Base-by-base conservation (phyloP, 1,140 invertebrate genomes). In the Nephila pilipes region DNA sequence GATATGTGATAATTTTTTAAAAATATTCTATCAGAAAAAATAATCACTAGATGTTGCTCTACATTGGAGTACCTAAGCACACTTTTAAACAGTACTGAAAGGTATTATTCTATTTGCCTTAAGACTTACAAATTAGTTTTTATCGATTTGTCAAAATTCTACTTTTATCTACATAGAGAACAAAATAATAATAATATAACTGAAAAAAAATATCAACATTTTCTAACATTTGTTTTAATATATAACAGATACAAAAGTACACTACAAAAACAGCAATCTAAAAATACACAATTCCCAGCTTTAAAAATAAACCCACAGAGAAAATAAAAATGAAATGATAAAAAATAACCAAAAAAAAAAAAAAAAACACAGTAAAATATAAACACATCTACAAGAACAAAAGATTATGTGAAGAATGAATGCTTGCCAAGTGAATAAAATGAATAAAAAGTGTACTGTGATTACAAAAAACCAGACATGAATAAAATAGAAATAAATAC, bases 401-500 rank as follows among this genome's bases (percentile, higher is more conserved):
- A 20, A 60, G 46, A 46, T 46, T 46, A 46, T 10, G 46, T 46
- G 46, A 75, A 75, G 69, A 32, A 75, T 36, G 69, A 75, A 32
- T 18, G 18, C 32, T 32, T 36, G 25, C 69, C 25, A 75, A 12
- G 32, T 75, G 69, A 75, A 18, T 75, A 29, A 75, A 75, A 75
- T 32, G n/a, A n/a, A n/a, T n/a, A n/a, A n/a, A n/a, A n/a, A n/a
- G 69, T 75, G 18, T 32, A 75, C 18, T 5, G 69, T 16, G 1
- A 36, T 75, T 75, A 75, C 69, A 75, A 75, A n/a, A 75, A 32
- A 75, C 69, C 38, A 81, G 20, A 81, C 80, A 54, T 81, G 14
- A 81, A 55, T 54, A 81, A 81, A 55, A 81, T 54, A 81, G 80
- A 54, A 81, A 81, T 81, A 81, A 81, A 81, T 81, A 81, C 46